Evolutionary conservation across 2,797 vertebrate species (phyloP).

Genomic region (Diceros bicornis): DNA sequence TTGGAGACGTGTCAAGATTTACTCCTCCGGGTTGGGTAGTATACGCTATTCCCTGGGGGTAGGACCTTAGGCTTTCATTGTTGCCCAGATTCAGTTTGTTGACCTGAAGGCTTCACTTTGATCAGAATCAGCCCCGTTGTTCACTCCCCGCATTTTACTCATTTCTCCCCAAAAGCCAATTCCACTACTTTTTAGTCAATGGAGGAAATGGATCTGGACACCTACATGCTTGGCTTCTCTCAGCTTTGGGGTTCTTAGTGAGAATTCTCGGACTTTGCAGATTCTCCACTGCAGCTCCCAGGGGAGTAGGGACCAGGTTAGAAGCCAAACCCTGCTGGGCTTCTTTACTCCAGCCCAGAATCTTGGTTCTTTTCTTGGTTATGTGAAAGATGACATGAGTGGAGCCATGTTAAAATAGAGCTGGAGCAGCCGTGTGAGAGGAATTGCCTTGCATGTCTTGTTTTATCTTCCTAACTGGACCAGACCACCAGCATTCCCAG

Average conservation of each 20-base stretch:
- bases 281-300: not conserved
- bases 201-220: not conserved
- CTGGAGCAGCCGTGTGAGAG: too few species aligned
- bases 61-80: not conserved
- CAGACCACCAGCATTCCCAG: too few species aligned
- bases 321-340: rapidly evolving
- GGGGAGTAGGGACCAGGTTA: not conserved
- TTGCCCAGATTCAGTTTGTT: not conserved
- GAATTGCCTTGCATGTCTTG: too few species aligned
- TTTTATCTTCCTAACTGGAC: too few species aligned
- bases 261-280: not conserved
- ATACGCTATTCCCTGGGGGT: not conserved
- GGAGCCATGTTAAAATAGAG: too few species aligned
- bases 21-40: not conserved
- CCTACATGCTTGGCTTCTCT: not conserved
- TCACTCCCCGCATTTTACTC: not conserved
- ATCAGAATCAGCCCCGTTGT: not conserved
- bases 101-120: not conserved
- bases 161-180: not conserved
- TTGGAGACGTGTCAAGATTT: not conserved
- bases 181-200: not conserved
- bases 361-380: not conserved
- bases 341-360: not conserved
- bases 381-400: too few species aligned
- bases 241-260: not conserved